Percentiles rank a stretch among this genome's conserved stretches.
phyloP scores from a whole-genome alignment of 2,797 vertebrate genomes.

The Tangara arthus region DNA sequence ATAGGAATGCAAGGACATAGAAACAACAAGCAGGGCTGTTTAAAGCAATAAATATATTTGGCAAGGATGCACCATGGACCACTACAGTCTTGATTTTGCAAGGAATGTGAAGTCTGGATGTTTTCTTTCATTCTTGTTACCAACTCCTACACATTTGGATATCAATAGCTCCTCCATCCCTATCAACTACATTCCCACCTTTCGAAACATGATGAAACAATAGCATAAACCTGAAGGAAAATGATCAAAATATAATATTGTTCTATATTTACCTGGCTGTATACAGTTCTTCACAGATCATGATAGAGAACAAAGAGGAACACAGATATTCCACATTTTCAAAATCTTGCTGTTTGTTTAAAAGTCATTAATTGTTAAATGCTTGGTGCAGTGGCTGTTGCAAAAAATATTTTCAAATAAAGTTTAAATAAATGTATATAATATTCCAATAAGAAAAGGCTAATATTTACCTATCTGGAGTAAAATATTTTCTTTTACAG shows the following conservation, averaged over 20 bases:
- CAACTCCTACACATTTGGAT: not conserved
- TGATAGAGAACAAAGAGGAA: not conserved
- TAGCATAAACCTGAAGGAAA: not conserved
- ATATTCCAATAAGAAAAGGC: not conserved
- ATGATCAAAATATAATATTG: not conserved
- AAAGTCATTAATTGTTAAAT: not conserved
- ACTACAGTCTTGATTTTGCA: not conserved
- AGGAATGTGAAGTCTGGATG: not conserved
- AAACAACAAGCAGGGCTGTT: not conserved
- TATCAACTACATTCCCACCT: not conserved
- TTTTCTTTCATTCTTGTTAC: not conserved
- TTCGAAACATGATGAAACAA: not conserved
- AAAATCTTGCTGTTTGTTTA: not conserved
- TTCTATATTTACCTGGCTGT: not conserved
- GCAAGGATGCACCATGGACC: not conserved
- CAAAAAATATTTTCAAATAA: not conserved
- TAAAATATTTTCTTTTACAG: conserved; percentile 18
- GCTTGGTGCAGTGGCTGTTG: not conserved
- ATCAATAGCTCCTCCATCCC: not conserved
- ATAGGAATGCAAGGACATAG: not conserved
- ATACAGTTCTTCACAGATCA: not conserved
- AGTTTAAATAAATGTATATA: not conserved
- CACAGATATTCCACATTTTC: not conserved
- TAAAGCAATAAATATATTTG: not conserved
- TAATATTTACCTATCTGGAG: not conserved